Base-by-base conservation (phyloP, 2,888 invertebrate species). In the Chloroclystis v-ata region DNA sequence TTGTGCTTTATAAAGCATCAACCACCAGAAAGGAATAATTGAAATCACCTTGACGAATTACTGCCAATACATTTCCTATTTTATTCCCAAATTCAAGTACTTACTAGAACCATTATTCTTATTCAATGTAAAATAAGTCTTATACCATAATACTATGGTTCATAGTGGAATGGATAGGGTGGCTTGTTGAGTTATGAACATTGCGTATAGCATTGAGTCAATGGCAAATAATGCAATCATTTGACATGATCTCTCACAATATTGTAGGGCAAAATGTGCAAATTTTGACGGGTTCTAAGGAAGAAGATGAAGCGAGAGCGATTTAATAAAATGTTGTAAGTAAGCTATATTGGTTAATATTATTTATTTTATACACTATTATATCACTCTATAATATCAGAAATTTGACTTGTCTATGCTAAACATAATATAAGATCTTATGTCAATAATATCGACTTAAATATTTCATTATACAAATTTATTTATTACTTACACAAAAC, bases 191-290 rank as follows among this genome's bases (percentile, higher is more conserved):
- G 51, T 41, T 49, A 30, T 42, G 40, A 43, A 26, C 48, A 59
- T 64, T 67, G 67, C 65, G 59, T 62, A 61, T 58, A 57, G 47
- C 56, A 61, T 58, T 57, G 56, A 64, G 59, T 72, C 69, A 72
- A 78, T 72, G 64, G 67, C 64, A 65, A 64, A 70, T 75, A 78
- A 77, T 78, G 72, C 67, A 69, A 78, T 81, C 79, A 74, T 76
- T 77, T 77, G 82, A 78, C 78, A 75, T 68, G 72, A 81, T 81
- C 80, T 78, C 69, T 77, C 75, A 75, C 69, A 78, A 81, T 77
- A 82, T 78, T 80, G 69, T 69, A 58, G 63, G 67, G 60, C 61
- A 49, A 66, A 74, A 74, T 74, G 67, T 65, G 67, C 67, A 67
- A 68, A 59, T 63, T 57, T 65, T 59, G 38, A 47, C 53, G 43